Conservation (phyloP, 2,888 invertebrate species). For the Homarus gammarus region DNA sequence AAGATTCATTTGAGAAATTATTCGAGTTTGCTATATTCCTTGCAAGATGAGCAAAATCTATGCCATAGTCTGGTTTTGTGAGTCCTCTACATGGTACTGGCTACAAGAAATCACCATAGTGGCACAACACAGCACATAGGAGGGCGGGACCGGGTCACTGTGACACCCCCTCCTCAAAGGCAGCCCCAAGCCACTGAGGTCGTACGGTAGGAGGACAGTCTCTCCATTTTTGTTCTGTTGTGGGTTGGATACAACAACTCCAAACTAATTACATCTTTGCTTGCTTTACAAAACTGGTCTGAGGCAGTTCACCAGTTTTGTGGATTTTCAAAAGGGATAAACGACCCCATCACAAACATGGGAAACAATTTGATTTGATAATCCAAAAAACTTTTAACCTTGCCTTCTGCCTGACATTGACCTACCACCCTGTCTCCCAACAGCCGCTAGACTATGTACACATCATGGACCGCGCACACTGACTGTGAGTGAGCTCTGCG, state of each 20-base stretch:
- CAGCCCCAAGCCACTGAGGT: constrained; percentile 68
- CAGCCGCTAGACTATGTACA: constrained; percentile 68
- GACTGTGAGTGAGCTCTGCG: constrained; percentile 65
- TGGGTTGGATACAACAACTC: constrained; percentile 52
- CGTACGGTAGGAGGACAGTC: constrained; percentile 61
- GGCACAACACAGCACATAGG: constrained; percentile 65
- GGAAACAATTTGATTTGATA: constrained; percentile 48
- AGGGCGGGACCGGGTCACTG: constrained; percentile 47
- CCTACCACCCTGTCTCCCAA: constrained; percentile 60
- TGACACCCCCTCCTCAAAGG: constrained; percentile 46
- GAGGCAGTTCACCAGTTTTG: constrained; percentile 61
- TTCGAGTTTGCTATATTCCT: constrained; percentile 37
- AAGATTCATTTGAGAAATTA: constrained; percentile 35
- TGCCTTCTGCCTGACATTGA: constrained; percentile 60
- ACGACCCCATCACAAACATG: constrained; percentile 29
- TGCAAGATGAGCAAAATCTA: constrained; percentile 59
- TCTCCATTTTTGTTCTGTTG: constrained; percentile 53
- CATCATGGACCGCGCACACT: constrained; percentile 67
- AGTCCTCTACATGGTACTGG: constrained; percentile 46
- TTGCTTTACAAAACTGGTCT: constrained; percentile 63
- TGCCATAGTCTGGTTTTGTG: constrained; percentile 50
- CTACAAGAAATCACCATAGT: constrained; percentile 56
- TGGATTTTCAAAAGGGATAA: constrained; percentile 55
- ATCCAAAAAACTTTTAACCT: constrained; percentile 56
- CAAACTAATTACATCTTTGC: constrained; percentile 48